These are phyloP conservation scores for Melanotaenia maccullochi DNA, from an alignment of 2,797 vertebrate genomes.

Conservation along the genomic window DNA sequence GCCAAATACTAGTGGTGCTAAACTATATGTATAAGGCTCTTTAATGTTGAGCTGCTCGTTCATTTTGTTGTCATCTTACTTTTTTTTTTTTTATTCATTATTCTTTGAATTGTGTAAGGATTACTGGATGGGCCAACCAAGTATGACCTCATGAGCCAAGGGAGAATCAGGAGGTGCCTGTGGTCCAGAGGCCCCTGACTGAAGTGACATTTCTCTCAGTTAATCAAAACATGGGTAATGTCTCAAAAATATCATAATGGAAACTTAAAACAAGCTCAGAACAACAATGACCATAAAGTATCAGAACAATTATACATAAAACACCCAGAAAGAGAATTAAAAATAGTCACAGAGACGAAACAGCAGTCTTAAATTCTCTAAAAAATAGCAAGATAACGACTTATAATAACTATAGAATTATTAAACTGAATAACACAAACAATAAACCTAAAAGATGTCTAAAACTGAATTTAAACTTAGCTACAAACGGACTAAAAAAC, in stretches of 20 bases:
- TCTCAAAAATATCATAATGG: not conserved
- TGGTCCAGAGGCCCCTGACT: not conserved
- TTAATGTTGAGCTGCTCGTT: slow-evolving; percentile 5
- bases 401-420: not conserved
- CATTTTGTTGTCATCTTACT: slow-evolving; percentile 13
- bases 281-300: not conserved
- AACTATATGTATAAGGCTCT: slow-evolving; percentile 23
- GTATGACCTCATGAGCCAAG: not conserved
- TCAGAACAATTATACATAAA: not conserved
- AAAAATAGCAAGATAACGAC: not conserved
- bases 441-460: not conserved
- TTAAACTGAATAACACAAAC: not conserved
- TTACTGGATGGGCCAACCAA: not conserved
- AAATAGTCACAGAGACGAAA: not conserved
- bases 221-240: not conserved
- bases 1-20: slow-evolving; percentile 49
- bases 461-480: too few relatives aligned
- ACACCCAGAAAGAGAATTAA: not conserved
- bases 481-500: too few relatives aligned
- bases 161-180: not conserved
- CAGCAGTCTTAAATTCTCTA: not conserved
- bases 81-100: not conserved
- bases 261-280: not conserved
- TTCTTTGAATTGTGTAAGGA: not conserved
- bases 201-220: not conserved